phyloP scores from a whole-genome alignment of 2,888 invertebrate species.

The Zhengitettix transpicula region DNA sequence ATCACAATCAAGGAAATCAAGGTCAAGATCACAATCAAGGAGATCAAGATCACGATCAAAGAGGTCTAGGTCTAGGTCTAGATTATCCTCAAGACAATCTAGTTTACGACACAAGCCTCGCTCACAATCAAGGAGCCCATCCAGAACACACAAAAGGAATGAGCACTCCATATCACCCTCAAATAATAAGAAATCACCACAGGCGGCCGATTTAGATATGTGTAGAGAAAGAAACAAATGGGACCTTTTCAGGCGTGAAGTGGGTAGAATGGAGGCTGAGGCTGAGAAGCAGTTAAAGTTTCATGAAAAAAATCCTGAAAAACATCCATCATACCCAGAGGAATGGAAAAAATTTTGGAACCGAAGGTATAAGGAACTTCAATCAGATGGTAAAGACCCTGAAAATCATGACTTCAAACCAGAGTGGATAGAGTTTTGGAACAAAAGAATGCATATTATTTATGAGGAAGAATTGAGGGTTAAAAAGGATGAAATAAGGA shows the following conservation, averaged over 20 bases:
- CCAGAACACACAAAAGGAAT: background rate
- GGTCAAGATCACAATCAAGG: background rate
- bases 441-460: conserved; percentile 60
- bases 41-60: background rate
- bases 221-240: conserved; percentile 23
- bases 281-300: conserved; percentile 37
- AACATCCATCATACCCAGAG: conserved; percentile 71
- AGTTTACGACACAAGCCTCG: background rate
- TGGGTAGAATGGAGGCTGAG: conserved; percentile 24
- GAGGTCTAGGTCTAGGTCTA: background rate
- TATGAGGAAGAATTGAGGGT: conserved; percentile 49
- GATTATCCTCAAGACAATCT: background rate
- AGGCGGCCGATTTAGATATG: background rate
- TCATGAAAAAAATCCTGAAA: conserved; percentile 72
- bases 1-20: background rate
- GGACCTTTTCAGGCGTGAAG: conserved; percentile 38
- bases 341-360: conserved; percentile 89
- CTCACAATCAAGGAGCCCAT: background rate
- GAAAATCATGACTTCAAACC: conserved; percentile 71
- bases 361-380: conserved; percentile 60
- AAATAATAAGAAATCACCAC: background rate
- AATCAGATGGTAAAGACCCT: conserved; percentile 55
- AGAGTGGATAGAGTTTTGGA: conserved; percentile 80
- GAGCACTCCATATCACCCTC: background rate
- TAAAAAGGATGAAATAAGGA: conserved; percentile 50